These are phyloP conservation scores for Centroberyx gerrardi DNA, from an alignment of 2,797 vertebrate genomes.

Conservation along the genomic window DNA sequence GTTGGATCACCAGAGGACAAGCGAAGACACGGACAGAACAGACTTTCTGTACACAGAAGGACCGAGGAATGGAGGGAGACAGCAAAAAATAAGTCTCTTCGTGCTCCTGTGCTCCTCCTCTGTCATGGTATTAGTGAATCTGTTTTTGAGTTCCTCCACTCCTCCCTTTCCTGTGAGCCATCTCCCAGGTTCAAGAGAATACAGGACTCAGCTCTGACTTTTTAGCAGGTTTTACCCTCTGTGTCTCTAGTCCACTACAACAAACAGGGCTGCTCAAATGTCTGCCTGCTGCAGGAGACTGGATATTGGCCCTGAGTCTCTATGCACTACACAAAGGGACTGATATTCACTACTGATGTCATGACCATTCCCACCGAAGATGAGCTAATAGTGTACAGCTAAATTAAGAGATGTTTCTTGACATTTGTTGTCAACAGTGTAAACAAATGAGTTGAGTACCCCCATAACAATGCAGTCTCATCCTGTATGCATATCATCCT, in stretches of 20 bases:
- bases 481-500: constrained; percentile 39
- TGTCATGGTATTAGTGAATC: constrained; percentile 63
- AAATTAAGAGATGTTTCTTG: constrained; percentile 26
- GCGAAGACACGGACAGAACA: constrained; percentile 40
- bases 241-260: constrained; percentile 38
- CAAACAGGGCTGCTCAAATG: constrained; percentile 44
- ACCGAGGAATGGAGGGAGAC: constrained; percentile 39
- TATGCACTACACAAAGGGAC: constrained; percentile 51
- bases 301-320: constrained; percentile 43
- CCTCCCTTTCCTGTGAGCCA: constrained; percentile 48
- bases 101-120: constrained; percentile 54
- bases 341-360: constrained; percentile 9
- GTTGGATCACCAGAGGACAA: constrained; percentile 38
- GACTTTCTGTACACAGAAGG: constrained; percentile 54
- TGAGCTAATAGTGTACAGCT: constrained; percentile 35
- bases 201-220: constrained; percentile 48
- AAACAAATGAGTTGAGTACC: constrained; percentile 28
- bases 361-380: constrained; percentile 10
- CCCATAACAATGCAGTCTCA: constrained; percentile 42
- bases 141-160: constrained; percentile 49
- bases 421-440: constrained; percentile 21
- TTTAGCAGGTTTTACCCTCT: constrained; percentile 40
- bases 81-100: constrained; percentile 37
- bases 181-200: constrained; percentile 45
- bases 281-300: constrained; percentile 46